Base-by-base conservation (phyloP, 2,888 invertebrate genomes). In the Eudasyphora cyanicolor region DNA sequence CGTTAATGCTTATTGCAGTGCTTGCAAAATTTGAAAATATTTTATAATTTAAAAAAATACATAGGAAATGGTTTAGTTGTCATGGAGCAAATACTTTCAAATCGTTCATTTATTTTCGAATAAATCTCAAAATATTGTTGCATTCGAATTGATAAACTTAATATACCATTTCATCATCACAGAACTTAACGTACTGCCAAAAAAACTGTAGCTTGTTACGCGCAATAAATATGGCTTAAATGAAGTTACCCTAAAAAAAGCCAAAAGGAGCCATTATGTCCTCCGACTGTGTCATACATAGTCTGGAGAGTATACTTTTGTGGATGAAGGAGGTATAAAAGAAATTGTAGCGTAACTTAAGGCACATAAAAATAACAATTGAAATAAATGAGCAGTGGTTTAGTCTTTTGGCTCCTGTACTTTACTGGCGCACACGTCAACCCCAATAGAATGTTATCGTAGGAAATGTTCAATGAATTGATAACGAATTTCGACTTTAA, bases 341-440 rank as follows among this genome's bases (percentile, higher is more conserved):
- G 54, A 85, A 84, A 82, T 64, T 64, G 77, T 74, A 82, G 86
- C 82, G 87, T 88, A 88, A 88, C 87, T 88, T 86, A 85, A 82
- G 87, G 86, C 85, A 74, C 80, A 87, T 87, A 87, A 89, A 88
- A 88, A 87, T 88, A 88, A 89, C 89, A 89, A 89, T 89, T 89
- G 89, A 87, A 88, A 88, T 88, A 89, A 89, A 89, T 87, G 88
- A 89, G 87, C 88, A 86, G 71, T 76, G 57, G 57, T 73, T 51
- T 60, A 32, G 81, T 77, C 29, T 10, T 4, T 21, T 60, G 14
- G 45, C n/a, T n/a, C n/a, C n/a, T n/a, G n/a, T n/a, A n/a, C n/a
- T n/a, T n/a, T n/a, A n/a, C 6, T 35, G 35, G 35, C 35, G 35
- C 35, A 35, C 35, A 35, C n/a, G n/a, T n/a, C n/a, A n/a, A n/a